Evolutionary conservation across 2,888 invertebrate genomes (phyloP).

Genomic region (Cosmopolites sordidus): DNA sequence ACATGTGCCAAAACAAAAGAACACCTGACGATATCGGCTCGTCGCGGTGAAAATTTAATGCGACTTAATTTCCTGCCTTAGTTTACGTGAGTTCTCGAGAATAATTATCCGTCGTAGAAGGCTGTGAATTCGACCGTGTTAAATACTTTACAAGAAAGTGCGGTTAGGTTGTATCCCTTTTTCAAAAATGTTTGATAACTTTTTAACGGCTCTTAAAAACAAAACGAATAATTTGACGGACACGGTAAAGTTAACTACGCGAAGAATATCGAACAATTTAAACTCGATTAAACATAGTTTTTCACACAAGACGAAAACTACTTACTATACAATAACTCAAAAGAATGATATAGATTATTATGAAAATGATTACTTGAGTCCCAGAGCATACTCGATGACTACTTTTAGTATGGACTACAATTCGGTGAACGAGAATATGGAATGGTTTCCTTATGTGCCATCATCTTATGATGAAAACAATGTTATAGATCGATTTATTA

Average conservation of each 20-base stretch:
- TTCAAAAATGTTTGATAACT: constrained; percentile 49
- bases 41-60: constrained; percentile 7
- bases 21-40: constrained; percentile 16
- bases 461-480: constrained; percentile 51
- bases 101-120: constrained; percentile 8
- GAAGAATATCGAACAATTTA: constrained; percentile 42
- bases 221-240: constrained; percentile 48
- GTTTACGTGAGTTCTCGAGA: constrained; percentile 1
- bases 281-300: constrained; percentile 43
- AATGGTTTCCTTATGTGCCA: constrained; percentile 48
- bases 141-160: constrained; percentile 12
- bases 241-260: constrained; percentile 44
- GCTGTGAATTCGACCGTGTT: constrained; percentile 10
- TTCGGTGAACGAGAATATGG: constrained; percentile 48
- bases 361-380: constrained; percentile 52
- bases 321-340: constrained; percentile 41
- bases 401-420: constrained; percentile 55
- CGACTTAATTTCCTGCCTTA: constrained; percentile 9
- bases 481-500: constrained; percentile 55
- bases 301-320: constrained; percentile 42
- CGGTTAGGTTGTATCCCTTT: constrained; percentile 9
- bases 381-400: constrained; percentile 52
- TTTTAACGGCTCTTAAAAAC: constrained; percentile 47
- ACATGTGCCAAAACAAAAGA: constrained; percentile 18
- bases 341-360: constrained; percentile 42